Percentiles rank a stretch among this genome's conserved stretches.
phyloP scores from a whole-genome alignment of 2,113 vertebrate species.

The Cyanistes caeruleus region DNA sequence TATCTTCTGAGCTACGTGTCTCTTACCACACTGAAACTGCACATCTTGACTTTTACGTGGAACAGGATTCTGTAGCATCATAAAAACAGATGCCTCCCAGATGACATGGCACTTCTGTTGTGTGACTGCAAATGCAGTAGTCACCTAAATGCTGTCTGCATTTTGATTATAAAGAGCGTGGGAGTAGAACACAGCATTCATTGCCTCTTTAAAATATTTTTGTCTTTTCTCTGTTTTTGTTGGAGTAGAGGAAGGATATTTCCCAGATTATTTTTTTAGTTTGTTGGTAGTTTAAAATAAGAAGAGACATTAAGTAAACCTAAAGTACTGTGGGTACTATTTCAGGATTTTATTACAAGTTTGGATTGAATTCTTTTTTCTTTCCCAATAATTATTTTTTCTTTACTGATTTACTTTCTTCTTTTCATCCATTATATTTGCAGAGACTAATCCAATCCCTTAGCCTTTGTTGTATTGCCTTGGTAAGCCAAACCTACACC shows the following conservation, averaged over 20 bases:
- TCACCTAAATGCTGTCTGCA: not conserved
- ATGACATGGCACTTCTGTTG: not conserved
- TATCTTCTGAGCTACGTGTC: rapidly evolving
- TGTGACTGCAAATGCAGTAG: not conserved
- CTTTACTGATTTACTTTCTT: not conserved
- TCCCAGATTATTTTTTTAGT: not conserved
- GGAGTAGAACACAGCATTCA: not conserved
- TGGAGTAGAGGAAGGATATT: not conserved
- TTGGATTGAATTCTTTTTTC: not conserved
- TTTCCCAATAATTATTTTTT: not conserved
- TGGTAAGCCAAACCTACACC: not conserved
- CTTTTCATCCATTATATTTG: not conserved
- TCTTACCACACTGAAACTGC: not conserved
- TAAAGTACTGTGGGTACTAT: not conserved
- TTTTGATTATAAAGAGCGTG: not conserved
- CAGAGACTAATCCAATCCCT: not conserved
- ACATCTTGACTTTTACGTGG: not conserved
- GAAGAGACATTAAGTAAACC: not conserved
- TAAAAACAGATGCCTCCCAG: not conserved
- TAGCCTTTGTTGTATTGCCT: not conserved
- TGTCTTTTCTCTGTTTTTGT: not conserved
- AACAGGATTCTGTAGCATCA: not conserved
- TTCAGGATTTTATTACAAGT: not conserved
- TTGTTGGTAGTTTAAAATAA: not conserved
- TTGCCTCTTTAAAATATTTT: not conserved